Evolutionary conservation across 1,140 invertebrate genomes (phyloP), one percentile per base, ranked within the genome.

Genomic region (Portunus trituberculatus): DNA sequence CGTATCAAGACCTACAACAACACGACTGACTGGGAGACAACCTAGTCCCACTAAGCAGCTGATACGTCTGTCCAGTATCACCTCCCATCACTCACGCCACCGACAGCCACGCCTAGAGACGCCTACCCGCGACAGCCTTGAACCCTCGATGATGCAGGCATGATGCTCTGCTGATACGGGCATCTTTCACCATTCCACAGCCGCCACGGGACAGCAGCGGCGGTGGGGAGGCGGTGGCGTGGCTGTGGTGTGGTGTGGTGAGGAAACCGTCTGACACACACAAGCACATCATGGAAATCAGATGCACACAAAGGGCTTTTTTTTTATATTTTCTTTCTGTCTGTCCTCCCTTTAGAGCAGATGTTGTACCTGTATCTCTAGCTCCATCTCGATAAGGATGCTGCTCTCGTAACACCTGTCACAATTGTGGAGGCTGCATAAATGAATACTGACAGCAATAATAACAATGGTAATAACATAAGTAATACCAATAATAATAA

Each of bases 381-480:
- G 67, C 10, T 20, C 1, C 52, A 20, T 59, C 52, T 59, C 52
- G 67, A 76, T 76, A 76, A 76, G 67, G 67, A 0, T n/a, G n/a
- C 67, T 25, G 20, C 67, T 88, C 87, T 39, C 87, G 46, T 88
- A 45, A 32, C 87, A 88, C 46, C 29, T 88, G 25, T 92, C 48
- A 2, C 59, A 31, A n/a, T 67, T 67, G 59, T 92, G 46, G 67
- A 59, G 52, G 2, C 52, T 59, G 52, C 52, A 59, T 59, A 59
- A 59, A 59, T 59, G n/a, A 52, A 91, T 91, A 91, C 16, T 91
- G 59, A 91, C 28, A 91, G 28, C 14, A 88, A 88, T 88, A 88
- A 88, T 88, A 88, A 87, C 39, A 29, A 87, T 87, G 52, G 52
- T 46, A 48, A 91, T 48, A 59, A 91, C n/a, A n/a, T n/a, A n/a